Conservation (phyloP, 2,113 vertebrate genomes). For the Synodontis membranacea region DNA sequence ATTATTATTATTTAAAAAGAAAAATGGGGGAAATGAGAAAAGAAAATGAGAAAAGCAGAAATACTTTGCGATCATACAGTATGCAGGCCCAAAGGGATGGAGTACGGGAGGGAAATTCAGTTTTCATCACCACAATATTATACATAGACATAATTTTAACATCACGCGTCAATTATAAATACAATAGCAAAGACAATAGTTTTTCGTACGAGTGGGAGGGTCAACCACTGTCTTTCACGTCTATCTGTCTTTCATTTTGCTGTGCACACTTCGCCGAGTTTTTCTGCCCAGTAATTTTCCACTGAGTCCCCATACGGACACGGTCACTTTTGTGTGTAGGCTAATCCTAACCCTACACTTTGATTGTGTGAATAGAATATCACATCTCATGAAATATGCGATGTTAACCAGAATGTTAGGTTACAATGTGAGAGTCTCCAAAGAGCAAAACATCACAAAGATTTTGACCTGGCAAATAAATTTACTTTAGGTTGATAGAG, state of each 20-base stretch:
- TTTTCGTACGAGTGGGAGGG: not conserved
- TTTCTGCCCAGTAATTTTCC: not conserved
- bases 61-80: not conserved
- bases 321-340: not conserved
- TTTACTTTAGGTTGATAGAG: not conserved
- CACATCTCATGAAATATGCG: no score
- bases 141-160: not conserved
- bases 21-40: not conserved
- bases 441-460: not conserved
- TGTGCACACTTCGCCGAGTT: not conserved
- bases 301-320: not conserved
- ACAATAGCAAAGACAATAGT: not conserved
- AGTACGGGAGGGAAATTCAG: not conserved
- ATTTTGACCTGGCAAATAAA: no score
- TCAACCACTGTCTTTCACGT: not conserved
- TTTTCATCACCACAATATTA: not conserved
- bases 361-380: no score
- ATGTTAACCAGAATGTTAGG: not conserved
- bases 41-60: not conserved
- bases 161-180: not conserved
- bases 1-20: no score
- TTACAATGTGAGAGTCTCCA: not conserved
- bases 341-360: no score
- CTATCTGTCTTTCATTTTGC: not conserved
- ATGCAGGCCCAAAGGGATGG: not conserved